Evolutionary conservation across 2,888 invertebrate genomes (phyloP).

Genomic region (Diarsia dahlii): DNA sequence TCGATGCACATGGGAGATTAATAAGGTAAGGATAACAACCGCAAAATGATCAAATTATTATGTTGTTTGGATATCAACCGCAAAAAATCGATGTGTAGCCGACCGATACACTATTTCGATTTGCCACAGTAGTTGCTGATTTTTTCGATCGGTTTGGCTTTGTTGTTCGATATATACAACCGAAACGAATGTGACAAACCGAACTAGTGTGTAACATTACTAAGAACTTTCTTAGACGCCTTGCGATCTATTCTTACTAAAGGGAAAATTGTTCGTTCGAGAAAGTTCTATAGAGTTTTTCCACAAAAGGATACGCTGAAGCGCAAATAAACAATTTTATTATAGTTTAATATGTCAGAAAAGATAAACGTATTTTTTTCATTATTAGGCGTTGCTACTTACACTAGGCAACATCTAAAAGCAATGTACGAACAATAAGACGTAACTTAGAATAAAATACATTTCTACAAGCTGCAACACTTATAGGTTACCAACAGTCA

Average conservation of each 20-base stretch:
- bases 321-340: not conserved
- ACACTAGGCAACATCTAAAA: not conserved
- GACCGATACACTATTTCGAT: not conserved
- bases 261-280: not conserved
- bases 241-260: conserved; percentile 15
- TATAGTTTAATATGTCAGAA: not conserved
- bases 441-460: not conserved
- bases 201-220: not conserved
- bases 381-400: not conserved
- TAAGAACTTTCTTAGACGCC: not conserved
- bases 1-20: no score
- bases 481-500: not conserved
- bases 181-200: not conserved
- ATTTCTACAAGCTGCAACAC: not conserved
- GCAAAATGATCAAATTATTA: not conserved
- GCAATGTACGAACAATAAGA: not conserved
- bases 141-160: not conserved
- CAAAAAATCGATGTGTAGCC: not conserved
- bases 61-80: no score
- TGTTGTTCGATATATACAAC: not conserved
- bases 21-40: no score
- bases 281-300: conserved; percentile 12
- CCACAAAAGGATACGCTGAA: not conserved
- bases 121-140: no score
- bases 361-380: not conserved